Evolutionary conservation across 2,888 invertebrate species (phyloP), one percentile per base, ranked within the genome.

Genomic region (Cecidostiba fungosa): DNA sequence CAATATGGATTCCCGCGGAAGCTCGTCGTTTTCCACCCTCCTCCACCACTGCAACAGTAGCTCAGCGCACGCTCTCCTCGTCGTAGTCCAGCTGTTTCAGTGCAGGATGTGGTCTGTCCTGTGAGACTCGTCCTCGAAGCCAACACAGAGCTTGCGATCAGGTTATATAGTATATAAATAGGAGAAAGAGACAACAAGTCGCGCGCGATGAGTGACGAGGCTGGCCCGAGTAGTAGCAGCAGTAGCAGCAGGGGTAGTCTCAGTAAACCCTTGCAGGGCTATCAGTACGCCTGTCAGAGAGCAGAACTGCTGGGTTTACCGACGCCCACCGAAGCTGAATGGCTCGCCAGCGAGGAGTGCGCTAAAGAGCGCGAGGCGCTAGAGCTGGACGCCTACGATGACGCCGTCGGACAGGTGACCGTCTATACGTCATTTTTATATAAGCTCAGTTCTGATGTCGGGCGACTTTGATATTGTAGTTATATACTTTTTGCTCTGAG

Each of bases 301-400:
- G 97, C 97, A 0, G 97, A 97, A 92, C 93, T 97, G 77, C 94
- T 97, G 88, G 97, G 97, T 0, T 94, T 96, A 85, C 95, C 95
- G 62, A 95, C 95, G 89, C 97, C 97, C 0, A 94, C 95, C 88
- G 94, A 95, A 91, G 96, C 95, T 70, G 96, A 96, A 86, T 97
- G 92, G 92, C 86, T 87, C 43, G 90, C 90, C 50, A 89, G 87
- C 85, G 89, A 89, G 77, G 87, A 89, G 29, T 69, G 78, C 16
- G 79, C 84, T 12, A 72, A 73, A 19, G 70, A 81, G 54, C 50
- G 84, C 59, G 84, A 88, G 26, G 83, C 77, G 8, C 83, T 84
- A 14, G 88, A 88, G 39, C 43, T 79, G 26, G 87, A 88, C 19
- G 87, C 73, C 0, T 84, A 89, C n/a, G 90, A 91, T 26, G 89